Conservation (phyloP, 2,888 invertebrate species). For the Gisinianus flammeolus region DNA sequence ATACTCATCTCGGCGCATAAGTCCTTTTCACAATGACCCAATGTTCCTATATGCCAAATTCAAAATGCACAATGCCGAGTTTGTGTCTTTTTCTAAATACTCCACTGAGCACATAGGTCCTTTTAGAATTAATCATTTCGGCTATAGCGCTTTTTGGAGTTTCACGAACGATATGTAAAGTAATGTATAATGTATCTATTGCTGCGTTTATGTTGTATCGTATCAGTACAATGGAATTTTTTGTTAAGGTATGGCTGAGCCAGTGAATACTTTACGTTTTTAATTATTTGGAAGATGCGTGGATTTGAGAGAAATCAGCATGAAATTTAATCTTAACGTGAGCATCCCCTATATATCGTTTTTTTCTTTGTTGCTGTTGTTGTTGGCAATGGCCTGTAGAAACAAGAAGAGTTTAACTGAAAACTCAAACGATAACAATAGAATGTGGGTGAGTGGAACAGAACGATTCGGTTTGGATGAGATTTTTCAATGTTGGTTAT, state of each 20-base stretch:
- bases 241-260: slow-evolving; percentile 5
- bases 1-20: too few species aligned
- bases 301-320: slow-evolving; percentile 11
- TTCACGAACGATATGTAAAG: too few species aligned
- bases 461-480: slow-evolving; percentile 18
- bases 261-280: not conserved
- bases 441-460: slow-evolving; percentile 28
- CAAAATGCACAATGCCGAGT: too few species aligned
- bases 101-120: too few species aligned
- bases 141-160: too few species aligned
- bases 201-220: too few species aligned
- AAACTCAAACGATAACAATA: not conserved
- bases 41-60: too few species aligned
- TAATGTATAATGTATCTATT: too few species aligned
- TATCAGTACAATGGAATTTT: slow-evolving; percentile 4
- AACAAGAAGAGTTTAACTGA: not conserved
- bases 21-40: too few species aligned
- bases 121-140: too few species aligned
- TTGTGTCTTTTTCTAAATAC: too few species aligned
- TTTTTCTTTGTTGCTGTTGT: not conserved
- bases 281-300: not conserved
- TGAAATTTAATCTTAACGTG: slow-evolving; percentile 10
- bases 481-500: slow-evolving; percentile 12
- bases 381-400: not conserved
- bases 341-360: not conserved